Percentiles rank a stretch among this genome's conserved stretches.
These are phyloP conservation scores for Ormyrus thymus DNA, from an alignment of 2,888 invertebrate species.

Conservation along the genomic window DNA sequence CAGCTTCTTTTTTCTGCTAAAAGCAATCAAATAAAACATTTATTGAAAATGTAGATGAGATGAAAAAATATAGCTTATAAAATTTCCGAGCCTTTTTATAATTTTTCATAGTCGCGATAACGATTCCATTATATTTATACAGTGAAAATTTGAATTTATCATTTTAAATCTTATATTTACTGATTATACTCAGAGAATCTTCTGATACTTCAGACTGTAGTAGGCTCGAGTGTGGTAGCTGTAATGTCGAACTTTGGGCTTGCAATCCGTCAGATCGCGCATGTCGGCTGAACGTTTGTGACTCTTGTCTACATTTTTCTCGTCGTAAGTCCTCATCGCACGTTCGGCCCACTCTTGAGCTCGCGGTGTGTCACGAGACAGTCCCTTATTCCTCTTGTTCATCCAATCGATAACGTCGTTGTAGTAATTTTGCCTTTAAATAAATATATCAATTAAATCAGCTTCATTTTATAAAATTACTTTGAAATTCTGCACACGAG, in stretches of 20 bases:
- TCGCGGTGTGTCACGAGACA: slow-evolving; percentile 82
- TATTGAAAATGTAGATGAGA: not conserved
- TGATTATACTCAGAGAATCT: slow-evolving; percentile 64
- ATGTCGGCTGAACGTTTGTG: slow-evolving; percentile 69
- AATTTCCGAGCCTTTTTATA: not conserved
- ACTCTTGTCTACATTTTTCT: slow-evolving; percentile 66
- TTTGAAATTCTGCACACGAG: too few relatives aligned
- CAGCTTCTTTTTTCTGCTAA: not conserved
- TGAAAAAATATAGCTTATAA: too few relatives aligned
- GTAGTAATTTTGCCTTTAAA: slow-evolving; percentile 85
- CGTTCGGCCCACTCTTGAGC: slow-evolving; percentile 93
- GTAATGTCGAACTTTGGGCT: slow-evolving; percentile 67
- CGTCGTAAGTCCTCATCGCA: slow-evolving; percentile 82
- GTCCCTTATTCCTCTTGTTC: slow-evolving; percentile 84
- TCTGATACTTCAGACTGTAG: slow-evolving; percentile 73
- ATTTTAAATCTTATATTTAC: not conserved
- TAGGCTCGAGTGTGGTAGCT: slow-evolving; percentile 73
- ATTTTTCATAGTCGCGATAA: not conserved
- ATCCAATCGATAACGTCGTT: slow-evolving; percentile 89
- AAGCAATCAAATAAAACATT: not conserved
- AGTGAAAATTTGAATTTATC: not conserved
- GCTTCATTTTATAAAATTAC: too few relatives aligned
- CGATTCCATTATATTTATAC: not conserved
- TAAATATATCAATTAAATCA: not conserved
- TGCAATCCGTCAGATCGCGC: slow-evolving; percentile 67